phyloP scores from a whole-genome alignment of 2,113 vertebrate species.

The Oceanites oceanicus region DNA sequence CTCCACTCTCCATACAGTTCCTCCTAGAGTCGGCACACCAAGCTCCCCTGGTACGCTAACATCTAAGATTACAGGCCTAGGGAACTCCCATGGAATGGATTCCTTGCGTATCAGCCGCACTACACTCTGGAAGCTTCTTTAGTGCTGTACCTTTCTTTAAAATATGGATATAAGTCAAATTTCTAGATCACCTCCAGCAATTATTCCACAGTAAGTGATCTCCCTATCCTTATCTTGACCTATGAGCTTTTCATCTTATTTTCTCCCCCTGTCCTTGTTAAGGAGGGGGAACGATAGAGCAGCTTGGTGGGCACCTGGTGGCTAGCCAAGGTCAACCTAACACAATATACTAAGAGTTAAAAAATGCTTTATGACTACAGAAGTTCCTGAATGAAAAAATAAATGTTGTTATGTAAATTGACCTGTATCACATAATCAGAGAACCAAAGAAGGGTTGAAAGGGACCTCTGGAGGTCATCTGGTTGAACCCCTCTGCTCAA shows the following conservation, averaged over 20 bases:
- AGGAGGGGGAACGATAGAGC: not conserved
- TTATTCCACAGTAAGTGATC: not conserved
- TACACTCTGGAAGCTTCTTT: too few species aligned
- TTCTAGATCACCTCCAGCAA: too few species aligned
- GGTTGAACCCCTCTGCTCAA: not conserved
- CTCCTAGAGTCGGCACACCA: too few species aligned
- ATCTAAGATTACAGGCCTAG: too few species aligned
- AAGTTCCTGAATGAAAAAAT: not conserved
- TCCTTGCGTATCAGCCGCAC: too few species aligned
- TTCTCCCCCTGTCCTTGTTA: not conserved
- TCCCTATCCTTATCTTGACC: not conserved
- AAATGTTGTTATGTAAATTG: not conserved
- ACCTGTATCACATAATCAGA: not conserved
- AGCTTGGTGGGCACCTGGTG: not conserved
- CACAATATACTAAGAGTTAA: not conserved
- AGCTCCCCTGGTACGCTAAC: too few species aligned
- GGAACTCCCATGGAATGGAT: too few species aligned
- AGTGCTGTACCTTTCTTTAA: too few species aligned
- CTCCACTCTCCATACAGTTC: too few species aligned
- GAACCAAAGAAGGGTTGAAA: not conserved
- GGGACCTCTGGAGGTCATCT: not conserved
- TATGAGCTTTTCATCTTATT: accelerated
- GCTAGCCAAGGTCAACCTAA: not conserved
- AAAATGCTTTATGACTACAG: not conserved
- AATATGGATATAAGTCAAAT: too few species aligned